Evolutionary conservation across 1,140 invertebrate genomes (phyloP).

Genomic region (Venturia canescens): DNA sequence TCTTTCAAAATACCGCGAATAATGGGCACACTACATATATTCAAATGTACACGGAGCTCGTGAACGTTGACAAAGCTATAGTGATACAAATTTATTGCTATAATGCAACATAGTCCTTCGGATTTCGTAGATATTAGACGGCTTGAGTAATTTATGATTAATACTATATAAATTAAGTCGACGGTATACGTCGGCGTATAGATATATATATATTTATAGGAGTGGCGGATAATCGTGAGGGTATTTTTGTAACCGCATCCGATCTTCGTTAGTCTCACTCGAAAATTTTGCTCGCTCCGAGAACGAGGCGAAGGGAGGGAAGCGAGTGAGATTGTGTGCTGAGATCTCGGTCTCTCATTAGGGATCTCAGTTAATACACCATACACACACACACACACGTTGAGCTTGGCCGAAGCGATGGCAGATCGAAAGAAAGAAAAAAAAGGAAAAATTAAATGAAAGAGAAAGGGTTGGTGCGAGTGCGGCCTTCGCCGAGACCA

Average conservation of each 20-base stretch:
- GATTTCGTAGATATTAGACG: constrained; percentile 9
- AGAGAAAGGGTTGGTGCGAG: constrained; percentile 48
- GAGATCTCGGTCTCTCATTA: constrained; percentile 34
- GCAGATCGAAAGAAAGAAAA: background rate
- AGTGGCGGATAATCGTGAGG: background rate
- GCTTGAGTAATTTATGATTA: constrained; percentile 41
- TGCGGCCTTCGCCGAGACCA: constrained; percentile 16
- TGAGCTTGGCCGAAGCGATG: background rate
- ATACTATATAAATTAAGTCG: constrained; percentile 37
- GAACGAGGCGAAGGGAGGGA: background rate
- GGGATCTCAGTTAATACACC: constrained; percentile 7
- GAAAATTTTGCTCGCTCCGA: background rate
- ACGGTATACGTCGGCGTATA: background rate
- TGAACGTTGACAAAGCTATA: background rate
- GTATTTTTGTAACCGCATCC: constrained; percentile 12
- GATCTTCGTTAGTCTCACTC: constrained; percentile 34
- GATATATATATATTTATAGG: background rate
- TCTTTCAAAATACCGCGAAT: constrained; percentile 16
- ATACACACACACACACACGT: background rate
- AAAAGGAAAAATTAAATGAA: background rate
- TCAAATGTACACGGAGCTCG: background rate
- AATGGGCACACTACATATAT: too few relatives aligned
- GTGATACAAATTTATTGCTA: constrained; percentile 30
- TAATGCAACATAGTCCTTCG: constrained; percentile 30
- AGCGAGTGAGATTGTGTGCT: background rate